Percentiles rank a stretch among this genome's conserved stretches.
Conservation (phyloP, 2,113 vertebrate genomes). For the Trichechus manatus region DNA sequence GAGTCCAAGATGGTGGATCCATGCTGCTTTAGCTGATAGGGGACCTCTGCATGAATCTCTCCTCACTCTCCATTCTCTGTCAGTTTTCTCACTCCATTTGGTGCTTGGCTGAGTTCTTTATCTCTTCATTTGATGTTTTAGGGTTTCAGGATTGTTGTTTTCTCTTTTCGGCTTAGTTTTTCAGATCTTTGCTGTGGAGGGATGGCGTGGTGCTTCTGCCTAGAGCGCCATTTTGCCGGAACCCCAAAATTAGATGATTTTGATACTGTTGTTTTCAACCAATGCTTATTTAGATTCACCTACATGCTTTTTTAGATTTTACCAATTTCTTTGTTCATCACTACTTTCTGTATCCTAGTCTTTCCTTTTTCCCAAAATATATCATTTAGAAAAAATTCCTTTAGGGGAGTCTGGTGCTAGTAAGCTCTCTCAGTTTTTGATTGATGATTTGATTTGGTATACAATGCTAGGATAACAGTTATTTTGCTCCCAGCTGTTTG, state of each 20-base stretch:
- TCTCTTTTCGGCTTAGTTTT: no score
- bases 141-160: no score
- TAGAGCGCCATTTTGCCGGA: no score
- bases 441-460: not conserved
- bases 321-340: not conserved
- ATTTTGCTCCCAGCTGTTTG: not conserved
- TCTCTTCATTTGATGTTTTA: no score
- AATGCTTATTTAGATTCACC: not conserved
- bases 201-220: no score
- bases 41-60: no score
- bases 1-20: no score
- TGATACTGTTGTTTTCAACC: conserved; percentile 27
- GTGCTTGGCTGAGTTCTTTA: no score
- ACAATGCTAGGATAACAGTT: not conserved
- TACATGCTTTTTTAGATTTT: not conserved
- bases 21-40: no score
- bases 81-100: no score
- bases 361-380: not conserved
- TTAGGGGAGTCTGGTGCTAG: not conserved
- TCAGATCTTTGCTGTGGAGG: no score
- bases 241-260: not conserved
- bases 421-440: conserved; percentile 21
- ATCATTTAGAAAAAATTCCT: not conserved
- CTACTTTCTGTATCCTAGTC: not conserved
- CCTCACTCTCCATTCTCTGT: no score